Base-by-base conservation (phyloP, 1,140 invertebrate genomes). In the Drosophila albomicans region DNA sequence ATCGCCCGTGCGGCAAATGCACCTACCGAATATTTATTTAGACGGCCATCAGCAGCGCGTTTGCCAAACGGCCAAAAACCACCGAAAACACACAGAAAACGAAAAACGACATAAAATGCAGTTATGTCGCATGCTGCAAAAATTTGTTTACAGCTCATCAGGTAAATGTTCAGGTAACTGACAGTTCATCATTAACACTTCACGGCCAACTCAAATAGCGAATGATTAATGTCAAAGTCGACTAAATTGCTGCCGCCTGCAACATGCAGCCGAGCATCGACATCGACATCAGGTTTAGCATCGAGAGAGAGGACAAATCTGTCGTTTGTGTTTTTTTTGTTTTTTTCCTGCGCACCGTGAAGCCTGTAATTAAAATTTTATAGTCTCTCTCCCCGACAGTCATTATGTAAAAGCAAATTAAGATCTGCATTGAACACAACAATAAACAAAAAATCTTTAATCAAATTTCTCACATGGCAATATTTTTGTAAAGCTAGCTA, bases 161-260 rank as follows among this genome's bases (percentile, higher is more conserved):
- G 20, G 30, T 35, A 70, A 25, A 51, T 61, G 57, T 43, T n/a
- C 16, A 62, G 48, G 46, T 30, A 62, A 46, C 59, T 16, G 35
- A 28, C 69, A 46, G 59, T 64, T 66, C 58, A 62, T 78, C 75
- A 78, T 67, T 72, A 77, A 72, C 75, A 67, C 70, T 61, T 73
- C 57, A 72, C 41, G 75, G 68, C 62, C 68, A 73, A 57, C 61
- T 35, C 49, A 77, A 72, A 71, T 46, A 54, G 38, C 56, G 49
- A 1, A 63, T 78, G 75, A 78, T 78, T 78, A 78, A 75, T 78
- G 75, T 78, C 75, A 78, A 78, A 78, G 75, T 75, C 75, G 59
- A 49, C 66, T 15, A 68, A 61, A 65, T 65, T 65, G 62, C 13
- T 32, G 62, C 35, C 49, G 35, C 11, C 16, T 64, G 62, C 59